phyloP scores from a whole-genome alignment of 2,113 vertebrate genomes.

The Mastomys coucha region DNA sequence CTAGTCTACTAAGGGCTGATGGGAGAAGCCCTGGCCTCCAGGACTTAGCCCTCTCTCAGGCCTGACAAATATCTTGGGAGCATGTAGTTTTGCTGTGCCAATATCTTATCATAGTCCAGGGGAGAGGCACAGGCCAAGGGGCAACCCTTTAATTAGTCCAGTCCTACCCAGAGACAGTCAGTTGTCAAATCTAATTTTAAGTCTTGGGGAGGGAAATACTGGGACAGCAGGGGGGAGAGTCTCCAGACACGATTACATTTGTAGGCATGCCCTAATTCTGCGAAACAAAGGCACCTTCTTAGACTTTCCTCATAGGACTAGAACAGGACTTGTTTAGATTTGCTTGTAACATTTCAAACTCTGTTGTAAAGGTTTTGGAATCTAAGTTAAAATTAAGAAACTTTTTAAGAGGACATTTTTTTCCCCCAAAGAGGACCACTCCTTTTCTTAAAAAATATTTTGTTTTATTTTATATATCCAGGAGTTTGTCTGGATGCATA shows the following conservation, averaged over 20 bases:
- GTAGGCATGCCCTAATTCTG: not conserved
- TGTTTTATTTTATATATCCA: not conserved
- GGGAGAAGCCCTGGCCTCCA: not conserved
- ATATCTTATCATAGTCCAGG: not conserved
- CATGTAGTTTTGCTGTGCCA: not conserved
- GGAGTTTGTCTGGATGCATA: not conserved
- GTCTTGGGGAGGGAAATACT: conserved; percentile 10
- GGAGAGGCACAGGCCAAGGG: not conserved
- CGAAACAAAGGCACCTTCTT: conserved; percentile 24
- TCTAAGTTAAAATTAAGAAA: conserved; percentile 36
- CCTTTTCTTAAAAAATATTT: not conserved
- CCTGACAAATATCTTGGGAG: conserved; percentile 8
- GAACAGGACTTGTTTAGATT: not conserved
- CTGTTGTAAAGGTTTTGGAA: conserved; percentile 17
- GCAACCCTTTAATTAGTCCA: conserved; percentile 21
- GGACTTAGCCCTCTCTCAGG: conserved; percentile 22
- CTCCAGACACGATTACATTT: not conserved
- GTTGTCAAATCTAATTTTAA: conserved; percentile 70
- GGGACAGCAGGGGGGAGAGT: not conserved
- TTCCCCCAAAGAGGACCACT: not conserved
- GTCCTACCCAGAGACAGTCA: conserved; percentile 55
- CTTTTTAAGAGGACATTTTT: conserved; percentile 5
- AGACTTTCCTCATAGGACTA: not conserved
- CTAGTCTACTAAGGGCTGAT: not conserved
- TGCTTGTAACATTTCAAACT: not conserved